Conservation (phyloP, 2,888 invertebrate genomes). For the Ophioninae sp. region DNA sequence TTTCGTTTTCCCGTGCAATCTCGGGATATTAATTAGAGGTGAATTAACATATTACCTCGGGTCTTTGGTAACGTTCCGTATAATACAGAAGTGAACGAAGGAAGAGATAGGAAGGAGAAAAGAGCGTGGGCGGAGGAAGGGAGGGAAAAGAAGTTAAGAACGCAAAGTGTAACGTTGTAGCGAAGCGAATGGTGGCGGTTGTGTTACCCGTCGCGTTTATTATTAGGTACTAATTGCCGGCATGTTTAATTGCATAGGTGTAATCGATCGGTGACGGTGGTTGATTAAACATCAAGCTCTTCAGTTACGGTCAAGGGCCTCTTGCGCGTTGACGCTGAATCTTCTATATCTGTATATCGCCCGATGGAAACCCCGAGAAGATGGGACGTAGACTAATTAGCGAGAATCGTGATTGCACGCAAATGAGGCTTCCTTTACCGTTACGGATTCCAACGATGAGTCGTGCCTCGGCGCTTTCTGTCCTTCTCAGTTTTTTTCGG, state of each 20-base stretch:
- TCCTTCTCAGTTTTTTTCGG: slow-evolving; percentile 1
- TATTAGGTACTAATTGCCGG: slow-evolving; percentile 59
- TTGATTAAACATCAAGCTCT: slow-evolving; percentile 51
- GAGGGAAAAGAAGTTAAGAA: not conserved
- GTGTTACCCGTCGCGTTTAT: slow-evolving; percentile 23
- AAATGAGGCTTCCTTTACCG: slow-evolving; percentile 68
- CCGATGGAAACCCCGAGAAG: slow-evolving; percentile 22
- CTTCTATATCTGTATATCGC: not conserved
- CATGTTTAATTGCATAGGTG: slow-evolving; percentile 57
- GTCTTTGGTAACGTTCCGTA: not conserved
- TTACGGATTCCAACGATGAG: slow-evolving; percentile 61
- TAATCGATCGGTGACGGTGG: slow-evolving; percentile 58
- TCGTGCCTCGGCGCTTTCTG: slow-evolving; percentile 25
- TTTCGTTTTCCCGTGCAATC: not conserved
- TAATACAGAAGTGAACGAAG: not conserved
- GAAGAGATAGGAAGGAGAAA: not conserved
- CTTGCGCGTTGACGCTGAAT: not conserved
- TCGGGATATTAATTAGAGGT: not conserved
- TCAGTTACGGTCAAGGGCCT: not conserved
- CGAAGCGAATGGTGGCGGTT: slow-evolving; percentile 15
- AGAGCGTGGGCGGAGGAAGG: not conserved
- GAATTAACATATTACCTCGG: slow-evolving; percentile 29
- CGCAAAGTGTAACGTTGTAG: not conserved
- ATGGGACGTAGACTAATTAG: slow-evolving; percentile 65
- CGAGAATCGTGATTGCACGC: slow-evolving; percentile 66